Conservation (phyloP, 2,113 vertebrate genomes). For the Sander vitreus region DNA sequence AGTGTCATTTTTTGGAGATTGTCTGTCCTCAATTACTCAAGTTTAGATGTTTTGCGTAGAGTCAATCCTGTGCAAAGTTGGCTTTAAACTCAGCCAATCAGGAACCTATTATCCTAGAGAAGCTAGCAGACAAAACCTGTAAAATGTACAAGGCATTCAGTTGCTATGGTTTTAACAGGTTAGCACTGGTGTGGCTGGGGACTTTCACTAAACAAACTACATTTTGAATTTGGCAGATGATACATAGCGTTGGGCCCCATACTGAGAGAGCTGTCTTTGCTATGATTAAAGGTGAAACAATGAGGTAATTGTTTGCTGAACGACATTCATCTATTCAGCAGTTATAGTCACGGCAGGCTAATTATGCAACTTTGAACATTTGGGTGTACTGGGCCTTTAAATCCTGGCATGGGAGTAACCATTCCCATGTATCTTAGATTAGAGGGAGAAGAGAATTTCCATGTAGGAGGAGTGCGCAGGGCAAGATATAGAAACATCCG, state of each 20-base stretch:
- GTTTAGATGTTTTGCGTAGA: background rate
- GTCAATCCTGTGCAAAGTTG: background rate
- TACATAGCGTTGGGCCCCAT: background rate
- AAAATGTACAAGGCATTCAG: background rate
- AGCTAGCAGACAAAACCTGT: background rate
- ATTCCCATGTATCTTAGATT: slow-evolving; percentile 45
- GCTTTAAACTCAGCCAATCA: background rate
- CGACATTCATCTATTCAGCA: background rate
- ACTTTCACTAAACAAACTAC: background rate
- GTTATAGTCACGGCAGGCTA: background rate
- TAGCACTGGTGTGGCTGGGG: background rate
- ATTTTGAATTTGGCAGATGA: background rate
- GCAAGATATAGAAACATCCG: slow-evolving; percentile 34
- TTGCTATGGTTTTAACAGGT: background rate
- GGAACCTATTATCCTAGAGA: background rate
- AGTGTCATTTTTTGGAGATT: background rate
- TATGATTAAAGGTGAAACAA: background rate
- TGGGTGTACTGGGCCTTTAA: slow-evolving; percentile 23
- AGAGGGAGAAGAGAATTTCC: slow-evolving; percentile 14
- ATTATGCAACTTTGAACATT: background rate
- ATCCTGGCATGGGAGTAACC: background rate
- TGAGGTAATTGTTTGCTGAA: background rate
- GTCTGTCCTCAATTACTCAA: background rate
- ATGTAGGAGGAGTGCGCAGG: background rate
- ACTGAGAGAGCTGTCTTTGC: background rate